Conservation (phyloP, 2,797 vertebrate species). For the Pterois miles region DNA sequence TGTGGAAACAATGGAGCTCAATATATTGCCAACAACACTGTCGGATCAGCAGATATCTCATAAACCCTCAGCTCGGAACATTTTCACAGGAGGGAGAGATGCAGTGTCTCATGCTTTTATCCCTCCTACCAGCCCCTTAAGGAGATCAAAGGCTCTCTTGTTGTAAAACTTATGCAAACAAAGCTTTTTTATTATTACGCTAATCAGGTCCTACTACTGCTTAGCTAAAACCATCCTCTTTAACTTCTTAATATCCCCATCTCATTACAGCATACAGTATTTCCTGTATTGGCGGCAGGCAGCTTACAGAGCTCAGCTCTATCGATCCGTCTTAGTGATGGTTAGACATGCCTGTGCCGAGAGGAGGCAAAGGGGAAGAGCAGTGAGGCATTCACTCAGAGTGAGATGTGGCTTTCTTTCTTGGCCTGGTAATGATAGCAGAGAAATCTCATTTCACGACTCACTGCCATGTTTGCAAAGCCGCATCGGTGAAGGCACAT, state of each 20-base stretch:
- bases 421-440: slow-evolving; percentile 71
- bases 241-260: slow-evolving; percentile 66
- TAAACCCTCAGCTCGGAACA: slow-evolving; percentile 35
- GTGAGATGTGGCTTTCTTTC: slow-evolving; percentile 74
- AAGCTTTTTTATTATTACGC: slow-evolving; percentile 53
- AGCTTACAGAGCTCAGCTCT: slow-evolving; percentile 71
- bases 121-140: slow-evolving; percentile 43
- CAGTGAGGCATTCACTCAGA: slow-evolving; percentile 66
- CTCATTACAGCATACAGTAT: slow-evolving; percentile 73
- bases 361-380: slow-evolving; percentile 45
- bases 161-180: slow-evolving; percentile 70
- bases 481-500: slow-evolving; percentile 58
- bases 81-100: slow-evolving; percentile 36
- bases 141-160: slow-evolving; percentile 63
- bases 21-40: slow-evolving; percentile 32
- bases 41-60: slow-evolving; percentile 65
- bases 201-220: slow-evolving; percentile 63
- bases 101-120: slow-evolving; percentile 30
- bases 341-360: slow-evolving; percentile 65
- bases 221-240: slow-evolving; percentile 67
- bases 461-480: slow-evolving; percentile 81
- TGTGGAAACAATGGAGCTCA: slow-evolving; percentile 53
- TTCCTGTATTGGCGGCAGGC: slow-evolving; percentile 65
- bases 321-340: slow-evolving; percentile 77
- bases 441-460: slow-evolving; percentile 85